phyloP scores from a whole-genome alignment of 1,140 invertebrate genomes.

The Eriosoma lanigerum region DNA sequence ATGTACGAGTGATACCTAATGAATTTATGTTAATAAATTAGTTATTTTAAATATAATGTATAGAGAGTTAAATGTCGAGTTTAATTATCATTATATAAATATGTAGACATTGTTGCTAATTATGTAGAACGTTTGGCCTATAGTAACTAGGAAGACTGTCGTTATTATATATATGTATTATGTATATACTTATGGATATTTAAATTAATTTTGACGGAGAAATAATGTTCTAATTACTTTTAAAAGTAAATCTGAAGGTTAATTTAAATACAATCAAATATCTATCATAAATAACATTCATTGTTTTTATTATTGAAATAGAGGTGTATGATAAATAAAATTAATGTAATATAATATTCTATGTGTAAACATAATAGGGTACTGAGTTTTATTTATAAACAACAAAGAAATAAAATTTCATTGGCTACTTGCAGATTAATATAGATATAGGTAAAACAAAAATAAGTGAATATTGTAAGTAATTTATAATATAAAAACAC shows the following conservation, averaged over 20 bases:
- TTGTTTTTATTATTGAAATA: too few species aligned
- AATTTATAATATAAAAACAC: too few species aligned
- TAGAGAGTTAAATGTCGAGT: not conserved
- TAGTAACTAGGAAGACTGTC: not conserved
- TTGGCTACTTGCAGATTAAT: too few species aligned
- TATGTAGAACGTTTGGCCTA: not conserved
- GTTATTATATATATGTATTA: not conserved
- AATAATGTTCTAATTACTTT: conserved; percentile 19
- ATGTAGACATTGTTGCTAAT: not conserved
- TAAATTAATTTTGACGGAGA: conserved; percentile 2
- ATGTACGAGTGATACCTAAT: too few species aligned
- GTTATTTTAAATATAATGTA: not conserved
- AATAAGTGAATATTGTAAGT: too few species aligned
- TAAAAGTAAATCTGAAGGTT: conserved; percentile 7
- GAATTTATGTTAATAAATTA: too few species aligned
- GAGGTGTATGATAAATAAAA: too few species aligned
- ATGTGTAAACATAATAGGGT: too few species aligned
- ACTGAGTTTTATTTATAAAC: too few species aligned
- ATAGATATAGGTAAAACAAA: too few species aligned
- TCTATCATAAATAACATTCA: not conserved
- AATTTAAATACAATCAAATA: not conserved
- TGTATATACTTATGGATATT: not conserved
- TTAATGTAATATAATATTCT: not conserved
- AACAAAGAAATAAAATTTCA: too few species aligned
- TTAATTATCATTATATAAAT: not conserved